phyloP scores from a whole-genome alignment of 2,113 vertebrate genomes.

The Microtus montanus region DNA sequence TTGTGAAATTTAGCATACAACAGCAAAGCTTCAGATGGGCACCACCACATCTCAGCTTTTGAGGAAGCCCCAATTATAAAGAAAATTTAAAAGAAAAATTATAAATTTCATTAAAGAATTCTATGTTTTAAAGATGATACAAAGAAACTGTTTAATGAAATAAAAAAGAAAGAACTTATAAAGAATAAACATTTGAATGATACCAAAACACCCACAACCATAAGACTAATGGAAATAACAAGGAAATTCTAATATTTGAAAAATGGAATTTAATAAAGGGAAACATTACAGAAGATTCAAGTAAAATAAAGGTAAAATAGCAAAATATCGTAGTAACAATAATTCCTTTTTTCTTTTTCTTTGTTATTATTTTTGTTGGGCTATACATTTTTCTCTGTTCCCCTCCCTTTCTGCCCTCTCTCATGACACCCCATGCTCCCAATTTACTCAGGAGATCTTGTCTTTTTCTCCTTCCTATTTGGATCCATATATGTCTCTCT shows the following conservation, averaged over 20 bases:
- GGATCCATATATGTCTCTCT: too few relatives aligned
- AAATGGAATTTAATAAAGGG: background rate
- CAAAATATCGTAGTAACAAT: background rate
- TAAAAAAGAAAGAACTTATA: background rate
- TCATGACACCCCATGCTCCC: too few relatives aligned
- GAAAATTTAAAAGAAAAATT: background rate
- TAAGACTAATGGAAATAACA: background rate
- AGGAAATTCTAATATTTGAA: background rate
- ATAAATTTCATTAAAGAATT: background rate
- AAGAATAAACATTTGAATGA: background rate
- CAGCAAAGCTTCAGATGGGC: too few relatives aligned
- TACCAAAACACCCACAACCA: background rate
- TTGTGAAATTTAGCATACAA: too few relatives aligned
- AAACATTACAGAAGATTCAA: background rate
- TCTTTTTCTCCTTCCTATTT: too few relatives aligned
- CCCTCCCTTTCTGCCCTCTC: too few relatives aligned
- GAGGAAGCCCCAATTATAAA: too few relatives aligned
- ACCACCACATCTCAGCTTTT: too few relatives aligned
- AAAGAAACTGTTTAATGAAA: background rate
- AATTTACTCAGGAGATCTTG: too few relatives aligned
- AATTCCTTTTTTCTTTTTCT: background rate
- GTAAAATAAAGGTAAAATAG: background rate
- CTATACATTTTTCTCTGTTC: too few relatives aligned
- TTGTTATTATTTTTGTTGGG: too few relatives aligned
- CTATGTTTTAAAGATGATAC: background rate